phyloP scores from a whole-genome alignment of 2,797 vertebrate genomes.

The Columba guinea region DNA sequence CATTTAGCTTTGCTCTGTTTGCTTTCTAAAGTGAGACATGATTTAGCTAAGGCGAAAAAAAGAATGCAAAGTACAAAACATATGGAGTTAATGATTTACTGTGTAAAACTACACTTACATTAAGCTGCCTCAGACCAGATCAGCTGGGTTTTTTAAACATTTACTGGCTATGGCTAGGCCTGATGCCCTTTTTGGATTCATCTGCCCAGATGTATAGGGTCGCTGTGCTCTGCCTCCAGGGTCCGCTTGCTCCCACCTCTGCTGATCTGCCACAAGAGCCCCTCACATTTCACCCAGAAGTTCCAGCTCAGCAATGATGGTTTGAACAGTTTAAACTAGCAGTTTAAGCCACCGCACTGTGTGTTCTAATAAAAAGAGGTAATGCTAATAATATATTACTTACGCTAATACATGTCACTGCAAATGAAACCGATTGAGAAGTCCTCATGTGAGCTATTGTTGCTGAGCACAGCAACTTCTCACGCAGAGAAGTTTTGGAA shows the following conservation, averaged over 20 bases:
- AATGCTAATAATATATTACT: background rate
- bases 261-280: accelerated
- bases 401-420: background rate
- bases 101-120: background rate
- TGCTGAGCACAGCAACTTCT: background rate
- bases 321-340: background rate
- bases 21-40: background rate
- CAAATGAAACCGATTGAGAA: background rate
- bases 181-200: background rate
- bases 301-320: background rate
- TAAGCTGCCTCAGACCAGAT: background rate
- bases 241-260: background rate
- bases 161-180: background rate
- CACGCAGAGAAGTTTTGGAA: background rate
- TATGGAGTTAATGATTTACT: constrained; percentile 20
- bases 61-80: background rate
- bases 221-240: background rate
- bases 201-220: background rate
- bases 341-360: background rate
- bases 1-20: constrained; percentile 30
- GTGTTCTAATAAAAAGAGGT: background rate
- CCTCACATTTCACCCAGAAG: background rate
- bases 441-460: background rate
- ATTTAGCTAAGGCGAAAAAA: constrained; percentile 2
- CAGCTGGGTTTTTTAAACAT: background rate